These are phyloP conservation scores for Zaprionus davidi DNA, from an alignment of 1,140 invertebrate species.

Conservation along the genomic window DNA sequence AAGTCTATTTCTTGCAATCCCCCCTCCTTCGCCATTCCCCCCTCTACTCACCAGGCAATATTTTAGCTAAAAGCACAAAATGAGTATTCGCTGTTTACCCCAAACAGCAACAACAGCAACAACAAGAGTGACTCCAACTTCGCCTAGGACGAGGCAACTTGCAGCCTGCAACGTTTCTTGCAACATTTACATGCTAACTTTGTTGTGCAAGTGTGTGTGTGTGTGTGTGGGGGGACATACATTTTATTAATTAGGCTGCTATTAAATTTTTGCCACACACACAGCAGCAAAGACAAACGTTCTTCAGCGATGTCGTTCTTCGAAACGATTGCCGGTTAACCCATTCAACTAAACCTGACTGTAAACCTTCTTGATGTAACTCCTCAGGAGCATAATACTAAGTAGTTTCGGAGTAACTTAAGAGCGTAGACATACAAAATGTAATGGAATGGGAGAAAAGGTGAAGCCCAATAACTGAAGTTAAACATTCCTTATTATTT, in stretches of 20 bases:
- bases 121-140: slow-evolving; percentile 20
- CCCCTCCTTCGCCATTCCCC: not conserved
- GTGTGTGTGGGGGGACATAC: slow-evolving; percentile 19
- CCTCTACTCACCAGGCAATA: slow-evolving; percentile 17
- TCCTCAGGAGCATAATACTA: not conserved
- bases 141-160: slow-evolving; percentile 20
- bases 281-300: not conserved
- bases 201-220: not conserved
- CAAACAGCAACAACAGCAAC: slow-evolving; percentile 10
- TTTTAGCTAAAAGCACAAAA: slow-evolving; percentile 60
- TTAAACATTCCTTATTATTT: too few relatives aligned
- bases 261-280: slow-evolving; percentile 29
- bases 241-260: slow-evolving; percentile 54
- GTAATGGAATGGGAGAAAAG: too few relatives aligned
- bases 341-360: not conserved
- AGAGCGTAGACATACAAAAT: too few relatives aligned
- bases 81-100: slow-evolving; percentile 24
- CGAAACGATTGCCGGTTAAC: not conserved
- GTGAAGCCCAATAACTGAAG: too few relatives aligned
- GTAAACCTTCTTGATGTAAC: not conserved
- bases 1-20: not conserved
- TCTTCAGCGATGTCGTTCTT: not conserved
- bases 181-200: slow-evolving; percentile 28
- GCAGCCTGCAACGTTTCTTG: slow-evolving; percentile 3
- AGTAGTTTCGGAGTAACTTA: not conserved